Base-by-base conservation (phyloP, 1,140 invertebrate genomes). In the Schlechtendalia chinensis region DNA sequence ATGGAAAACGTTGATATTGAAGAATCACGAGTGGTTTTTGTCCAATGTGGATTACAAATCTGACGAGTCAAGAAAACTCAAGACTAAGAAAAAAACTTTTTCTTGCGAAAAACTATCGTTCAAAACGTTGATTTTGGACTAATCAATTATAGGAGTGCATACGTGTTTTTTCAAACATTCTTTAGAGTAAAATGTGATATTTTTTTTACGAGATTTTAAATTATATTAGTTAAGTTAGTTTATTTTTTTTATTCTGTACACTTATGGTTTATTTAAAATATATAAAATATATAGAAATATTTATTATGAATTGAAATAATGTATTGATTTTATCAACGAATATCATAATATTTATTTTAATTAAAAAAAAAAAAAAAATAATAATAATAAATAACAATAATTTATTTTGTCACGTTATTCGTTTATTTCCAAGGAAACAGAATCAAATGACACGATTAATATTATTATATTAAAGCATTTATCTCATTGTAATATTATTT, bases 11-110 rank as follows among this genome's bases (percentile, higher is more conserved):
- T 86, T 86, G 65, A 80, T 87, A 53, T 82, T 84, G 10, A 84
- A 85, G 27, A 85, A 86, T 82, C 82, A 85, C 32, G 85, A 87
- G 71, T 88, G 87, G 86, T 86, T 88, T 69, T 77, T 86, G 50
- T 84, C 84, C 14, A 85, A 87, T 80, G 84, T 86, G 81, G 84
- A 83, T 56, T 74, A 85, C 24, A 83, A 83, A 53, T 83, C 84
- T 11, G 84, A 87, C 82, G 86, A 88, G 82, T 85, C 84, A 4
- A 85, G 86, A 63, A 85, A 86, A 53, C 84, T 84, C 5, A 85
- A 85, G 67, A 83, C 84, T 79, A 82, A 83, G 5, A 83, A 82
- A 81, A 84, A 81, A 32, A 17, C n/a, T 0, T 6, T 58, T 61
- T 74, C 12, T 11, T n/a, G 14, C 10, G 58, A 81, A 14, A 75